Conservation (phyloP, 2,113 vertebrate genomes). For the Larimichthys polyactis region DNA sequence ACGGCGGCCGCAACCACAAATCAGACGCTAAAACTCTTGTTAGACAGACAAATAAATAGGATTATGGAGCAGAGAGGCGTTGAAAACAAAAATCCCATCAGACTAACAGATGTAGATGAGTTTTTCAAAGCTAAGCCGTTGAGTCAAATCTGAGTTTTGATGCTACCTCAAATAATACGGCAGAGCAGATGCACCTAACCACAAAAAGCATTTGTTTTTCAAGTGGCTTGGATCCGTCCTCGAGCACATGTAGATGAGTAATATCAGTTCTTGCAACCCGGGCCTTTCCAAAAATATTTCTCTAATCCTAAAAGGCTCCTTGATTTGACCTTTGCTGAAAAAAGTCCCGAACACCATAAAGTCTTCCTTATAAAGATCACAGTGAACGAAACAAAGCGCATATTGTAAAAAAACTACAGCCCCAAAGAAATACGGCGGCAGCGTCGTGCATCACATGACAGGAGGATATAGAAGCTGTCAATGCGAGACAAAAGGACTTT, state of each 20-base stretch:
- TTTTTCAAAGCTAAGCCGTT: not conserved
- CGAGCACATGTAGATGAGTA: not conserved
- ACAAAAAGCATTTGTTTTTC: slow-evolving; percentile 22
- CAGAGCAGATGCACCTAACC: slow-evolving; percentile 21
- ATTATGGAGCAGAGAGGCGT: slow-evolving; percentile 26
- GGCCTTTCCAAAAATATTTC: slow-evolving; percentile 13
- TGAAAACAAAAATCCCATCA: slow-evolving; percentile 24
- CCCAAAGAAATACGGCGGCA: slow-evolving; percentile 13
- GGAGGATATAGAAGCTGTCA: slow-evolving; percentile 29
- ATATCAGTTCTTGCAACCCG: not conserved
- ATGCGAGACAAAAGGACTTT: slow-evolving; percentile 28
- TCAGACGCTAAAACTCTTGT: slow-evolving; percentile 33
- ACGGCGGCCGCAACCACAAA: slow-evolving; percentile 51
- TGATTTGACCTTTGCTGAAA: slow-evolving; percentile 23
- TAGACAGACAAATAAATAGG: slow-evolving; percentile 34
- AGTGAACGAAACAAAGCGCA: slow-evolving; percentile 18
- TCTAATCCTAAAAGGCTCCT: not conserved
- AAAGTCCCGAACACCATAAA: not conserved
- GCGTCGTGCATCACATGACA: slow-evolving; percentile 37
- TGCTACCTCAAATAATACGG: not conserved
- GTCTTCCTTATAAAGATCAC: slow-evolving; percentile 1
- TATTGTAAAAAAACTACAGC: slow-evolving; percentile 16
- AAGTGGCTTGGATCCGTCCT: slow-evolving; percentile 27
- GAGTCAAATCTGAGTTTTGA: slow-evolving; percentile 5
- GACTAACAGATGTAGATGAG: not conserved